Base-by-base conservation (phyloP, 2,888 invertebrate genomes). In the Ichneumoninae sp. region DNA sequence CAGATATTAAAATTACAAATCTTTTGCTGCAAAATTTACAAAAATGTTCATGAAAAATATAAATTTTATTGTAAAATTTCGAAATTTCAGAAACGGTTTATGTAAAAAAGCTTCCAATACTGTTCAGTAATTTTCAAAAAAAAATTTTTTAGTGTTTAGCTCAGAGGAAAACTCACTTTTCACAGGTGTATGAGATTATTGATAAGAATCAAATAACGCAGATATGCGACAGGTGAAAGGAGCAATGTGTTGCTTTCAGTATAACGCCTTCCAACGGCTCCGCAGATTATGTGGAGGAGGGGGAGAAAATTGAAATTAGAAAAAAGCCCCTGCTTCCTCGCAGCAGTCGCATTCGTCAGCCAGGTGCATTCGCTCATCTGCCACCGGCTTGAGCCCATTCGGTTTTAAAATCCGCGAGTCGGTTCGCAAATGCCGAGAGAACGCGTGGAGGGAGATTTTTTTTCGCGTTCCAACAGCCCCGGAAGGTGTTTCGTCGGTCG, bases 281-380 rank as follows among this genome's bases (percentile, higher is more conserved):
- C 44, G 44, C 5, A 16, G 16, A 47, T 47, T 0, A 47, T 47
- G 13, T 5, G 52, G 16, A 19, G 16, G 52, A 19, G n/a, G 1
- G 1, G 10, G 52, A 1, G 52, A 19, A 6, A 16, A 47, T 47
- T 47, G 13, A 47, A 47, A 47, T 47, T 47, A 40, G 22, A 22
- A 60, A 57, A 82, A 71, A 71, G 66, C 33, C 30, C n/a, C 19
- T 60, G 75, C 30, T 10, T 57, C 22, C 62, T 33, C 65, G 22
- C 33, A 30, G 69, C n/a, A n/a, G 54, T 75, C 50, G 19, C 60
- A 66, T 80, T 79, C 62, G 75, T 71, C 82, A 8, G 65, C 65
- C 76, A 84, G 82, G 79, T 84, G 44, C 44, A 82, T 66, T 72
- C 33, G 60, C 33, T 33, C 84, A 82, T 82, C 82, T 80, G 82